phyloP scores from a whole-genome alignment of 2,888 invertebrate species.

The Anthophora plumipes region DNA sequence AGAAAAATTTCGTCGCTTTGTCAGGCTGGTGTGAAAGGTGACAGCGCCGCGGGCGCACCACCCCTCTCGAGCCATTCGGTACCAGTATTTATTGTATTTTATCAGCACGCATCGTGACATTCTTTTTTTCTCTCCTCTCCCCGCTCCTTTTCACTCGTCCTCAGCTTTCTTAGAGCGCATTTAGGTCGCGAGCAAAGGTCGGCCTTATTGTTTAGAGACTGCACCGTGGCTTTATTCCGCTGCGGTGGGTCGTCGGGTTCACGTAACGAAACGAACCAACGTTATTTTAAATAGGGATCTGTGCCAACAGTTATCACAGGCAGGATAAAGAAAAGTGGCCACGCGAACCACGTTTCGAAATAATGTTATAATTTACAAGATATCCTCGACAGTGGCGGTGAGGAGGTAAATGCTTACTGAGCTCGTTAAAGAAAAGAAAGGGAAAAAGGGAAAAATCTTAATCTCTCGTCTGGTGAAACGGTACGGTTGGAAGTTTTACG shows the following conservation, averaged over 20 bases:
- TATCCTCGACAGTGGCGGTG: too few species aligned
- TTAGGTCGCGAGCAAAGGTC: conserved; percentile 5
- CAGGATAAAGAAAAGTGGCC: conserved; percentile 2
- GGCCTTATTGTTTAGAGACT: not conserved
- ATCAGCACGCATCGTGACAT: conserved; percentile 27
- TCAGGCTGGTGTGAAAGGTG: conserved; percentile 5
- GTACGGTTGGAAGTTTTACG: conserved; percentile 10
- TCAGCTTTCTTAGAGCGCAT: conserved; percentile 18
- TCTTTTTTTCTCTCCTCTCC: not conserved
- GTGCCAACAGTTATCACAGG: conserved; percentile 48
- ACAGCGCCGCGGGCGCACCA: conserved; percentile 15
- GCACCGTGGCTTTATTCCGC: too few species aligned
- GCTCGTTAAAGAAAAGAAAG: conserved; percentile 7
- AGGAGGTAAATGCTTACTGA: too few species aligned
- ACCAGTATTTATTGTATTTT: conserved; percentile 44
- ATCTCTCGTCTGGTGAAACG: too few species aligned
- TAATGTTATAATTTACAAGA: conserved; percentile 22
- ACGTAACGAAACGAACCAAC: conserved; percentile 24
- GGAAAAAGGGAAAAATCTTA: too few species aligned
- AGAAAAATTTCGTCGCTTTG: conserved; percentile 35
- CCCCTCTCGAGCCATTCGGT: conserved; percentile 1
- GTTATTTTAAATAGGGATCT: conserved; percentile 50
- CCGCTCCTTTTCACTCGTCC: not conserved
- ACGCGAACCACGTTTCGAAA: conserved; percentile 30
- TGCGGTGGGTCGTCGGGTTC: not conserved